Base-by-base conservation (phyloP, 2,797 vertebrate species). In the Muscicapa striata region DNA sequence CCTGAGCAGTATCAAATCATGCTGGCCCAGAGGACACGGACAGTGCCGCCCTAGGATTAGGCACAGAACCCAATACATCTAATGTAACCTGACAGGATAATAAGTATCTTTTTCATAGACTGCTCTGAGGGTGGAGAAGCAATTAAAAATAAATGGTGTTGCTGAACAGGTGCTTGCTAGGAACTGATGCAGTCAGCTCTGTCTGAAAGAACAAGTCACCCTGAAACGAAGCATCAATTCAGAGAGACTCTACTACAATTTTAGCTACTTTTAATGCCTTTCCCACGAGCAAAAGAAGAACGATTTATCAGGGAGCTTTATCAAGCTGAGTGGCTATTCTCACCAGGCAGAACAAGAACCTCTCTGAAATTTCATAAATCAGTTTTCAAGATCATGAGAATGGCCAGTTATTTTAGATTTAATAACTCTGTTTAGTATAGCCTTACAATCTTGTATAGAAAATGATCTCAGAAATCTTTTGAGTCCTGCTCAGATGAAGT, bases 101-200 rank as follows among this genome's bases (percentile, higher is more conserved):
- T 36, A 68, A 90, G 32, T n/a, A 75, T 61, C 49, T 74, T 72
- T 89, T 87, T 73, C 54, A 66, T 45, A 76, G 5, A n/a, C 20
- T n/a, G 34, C 51, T 76, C 36, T 8, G 34, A 84, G 59, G 67
- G 23, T 51, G 59, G 26, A 84, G 83, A 75, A 82, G 63, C 70
- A 78, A 93, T 89, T 84, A 88, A 92, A 94, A 82, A 78, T 69
- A 89, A 93, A 90, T 32, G 30, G 70, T 95, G 77, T 69, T 63
- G 67, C 34, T 79, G 81, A 90, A 80, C 29, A 90, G 48, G 52
- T 90, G 48, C 66, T 95, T 52, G 40, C 51, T 45, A 59, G 67
- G 52, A 73, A 69, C 59, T 46, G 41, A 81, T n/a, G 38, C 52
- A 89, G 75, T 79, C 84, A 82, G 84, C 74, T 41, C 57, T 49